A percentile compares a stretch with the other conserved stretches of the same genome.
These are phyloP conservation scores for Tribolium madens DNA, from an alignment of 1,140 invertebrate species.

Conservation along the genomic window DNA sequence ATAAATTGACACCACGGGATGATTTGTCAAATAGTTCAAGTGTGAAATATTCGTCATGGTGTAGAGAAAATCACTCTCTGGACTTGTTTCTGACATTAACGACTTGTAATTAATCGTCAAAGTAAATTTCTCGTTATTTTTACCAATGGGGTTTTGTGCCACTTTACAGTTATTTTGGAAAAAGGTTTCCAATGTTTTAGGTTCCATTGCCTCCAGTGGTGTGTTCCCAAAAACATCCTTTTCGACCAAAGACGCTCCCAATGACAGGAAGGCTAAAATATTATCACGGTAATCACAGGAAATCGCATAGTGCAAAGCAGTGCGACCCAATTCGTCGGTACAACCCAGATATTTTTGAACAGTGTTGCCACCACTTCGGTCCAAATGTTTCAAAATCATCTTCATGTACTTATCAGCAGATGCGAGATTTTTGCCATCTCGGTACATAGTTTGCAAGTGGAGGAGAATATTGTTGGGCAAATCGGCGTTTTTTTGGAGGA, in stretches of 20 bases:
- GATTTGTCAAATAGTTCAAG: not conserved
- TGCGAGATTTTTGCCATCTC: too few relatives aligned
- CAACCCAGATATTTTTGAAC: not conserved
- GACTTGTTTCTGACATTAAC: not conserved
- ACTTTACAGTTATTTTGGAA: not conserved
- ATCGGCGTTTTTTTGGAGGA: not conserved
- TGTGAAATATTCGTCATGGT: not conserved
- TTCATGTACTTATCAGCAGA: not conserved
- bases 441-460: not conserved
- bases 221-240: not conserved
- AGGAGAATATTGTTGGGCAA: not conserved
- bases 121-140: not conserved
- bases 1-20: not conserved
- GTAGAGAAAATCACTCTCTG: not conserved
- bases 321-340: not conserved
- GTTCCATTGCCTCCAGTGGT: not conserved
- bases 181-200: not conserved
- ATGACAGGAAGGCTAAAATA: not conserved
- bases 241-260: not conserved
- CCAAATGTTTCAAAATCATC: not conserved
- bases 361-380: too few relatives aligned
- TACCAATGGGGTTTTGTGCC: not conserved
- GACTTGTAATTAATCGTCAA: not conserved
- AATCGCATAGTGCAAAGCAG: not conserved
- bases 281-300: not conserved